Evolutionary conservation across 2,888 invertebrate genomes (phyloP), one percentile per base, ranked within the genome.

Genomic region (Herminia tarsipennalis): DNA sequence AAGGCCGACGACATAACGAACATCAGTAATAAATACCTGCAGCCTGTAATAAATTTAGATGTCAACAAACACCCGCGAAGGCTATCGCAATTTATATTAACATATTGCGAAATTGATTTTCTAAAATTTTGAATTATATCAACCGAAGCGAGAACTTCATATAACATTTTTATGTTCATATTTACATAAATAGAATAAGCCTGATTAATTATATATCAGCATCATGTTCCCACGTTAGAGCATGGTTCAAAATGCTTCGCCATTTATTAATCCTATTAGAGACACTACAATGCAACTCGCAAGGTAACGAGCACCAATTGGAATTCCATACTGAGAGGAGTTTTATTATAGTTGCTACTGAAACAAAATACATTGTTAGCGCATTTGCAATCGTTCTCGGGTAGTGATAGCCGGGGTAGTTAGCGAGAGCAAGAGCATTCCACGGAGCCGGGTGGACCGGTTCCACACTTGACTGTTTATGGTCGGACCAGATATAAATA

Each of bases 401-500:
- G 66, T 72, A 66, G 69, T 74, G 78, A 76, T 78, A 77, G 76
- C 66, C 65, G 61, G 68, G 58, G 76, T 76, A 79, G 83, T 81
- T 78, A 83, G 81, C 78, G 78, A 83, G 84, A 86, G 79, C 82
- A 77, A 73, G 80, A 83, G 81, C 86, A 88, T 88, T 87, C 89
- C 87, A 73, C 66, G 46, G 66, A 74, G 82, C 80, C 77, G 74
- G 81, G 74, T 77, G 67, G 86, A 89, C 90, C 88, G 90, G 90
- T 90, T 87, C 76, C 77, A 70, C 64, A 67, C 71, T 8, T 65
- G 72, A 78, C 86, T 81, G 86, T 87, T 88, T 88, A 88, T 84
- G 86, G 86, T 76, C 78, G 81, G 81, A 83, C 85, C 85, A 84
- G 86, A 83, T 89, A 90, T 88, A 90, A 88, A 89, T 89, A 90